Base-by-base conservation (phyloP, 2,113 vertebrate species). In the Apaloderma vittatum region DNA sequence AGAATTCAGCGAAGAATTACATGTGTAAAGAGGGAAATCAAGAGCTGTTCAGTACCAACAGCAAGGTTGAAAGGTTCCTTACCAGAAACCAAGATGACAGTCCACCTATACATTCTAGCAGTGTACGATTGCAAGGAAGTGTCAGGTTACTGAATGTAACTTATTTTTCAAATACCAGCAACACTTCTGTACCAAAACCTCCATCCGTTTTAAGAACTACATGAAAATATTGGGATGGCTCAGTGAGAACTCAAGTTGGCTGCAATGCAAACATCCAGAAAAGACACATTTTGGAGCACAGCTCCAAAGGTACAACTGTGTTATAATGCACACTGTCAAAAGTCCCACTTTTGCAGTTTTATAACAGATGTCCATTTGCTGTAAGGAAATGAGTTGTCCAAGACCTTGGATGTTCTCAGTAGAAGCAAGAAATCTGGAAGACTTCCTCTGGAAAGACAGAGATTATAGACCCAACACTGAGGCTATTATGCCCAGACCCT, bases 51-150 rank as follows among this genome's bases (percentile, higher is more conserved):
- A 27, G 32, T 52, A 59, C 34, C 37, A 75, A 52, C 62, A 37
- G 14, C 48, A 88, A 88, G 30, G 24, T 1, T 87, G 54, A 93
- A 87, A 85, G 6, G 15, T 71, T 78, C 74, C 46, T 77, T 51
- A 61, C 9, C 22, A 59, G 43, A 48, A 90, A 48, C 43, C 2
- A 3, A 72, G 48, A 79, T 12, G 24, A n/a, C 27, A 61, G 49
- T 11, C 40, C 34, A 90, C 26, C 57, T 67, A n/a, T 27, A 66
- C 3, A 4, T 74, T 81, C 46, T n/a, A 59, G 34, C 23, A 55
- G 43, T 0, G 0, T 15, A 37, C 14, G 10, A 74, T 1, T 66
- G 30, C 75, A 79, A 78, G 37, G 49, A 75, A 34, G 11, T 21
- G 19, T 16, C 43, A 49, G 8, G 45, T 27, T 55, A 86, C 8